A percentile compares a stretch with the other conserved stretches of the same genome.
Conservation (phyloP, 2,113 vertebrate species). For the Chlamydotis undulata region DNA sequence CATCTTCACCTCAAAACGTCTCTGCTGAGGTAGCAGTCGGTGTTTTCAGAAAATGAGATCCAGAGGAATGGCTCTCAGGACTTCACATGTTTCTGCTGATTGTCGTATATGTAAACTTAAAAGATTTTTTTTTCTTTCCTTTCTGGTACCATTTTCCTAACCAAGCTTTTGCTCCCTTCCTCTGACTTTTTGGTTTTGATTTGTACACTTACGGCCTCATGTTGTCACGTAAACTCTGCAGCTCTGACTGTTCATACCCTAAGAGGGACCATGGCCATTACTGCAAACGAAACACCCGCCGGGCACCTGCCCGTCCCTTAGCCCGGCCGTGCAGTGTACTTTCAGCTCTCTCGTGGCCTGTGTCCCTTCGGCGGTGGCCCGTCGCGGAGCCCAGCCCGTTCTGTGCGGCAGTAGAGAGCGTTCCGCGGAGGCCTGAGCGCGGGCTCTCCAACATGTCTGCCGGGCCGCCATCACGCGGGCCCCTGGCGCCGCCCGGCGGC, state of each 20-base stretch:
- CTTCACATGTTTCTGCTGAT: neutral
- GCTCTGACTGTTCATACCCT: neutral
- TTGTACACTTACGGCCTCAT: neutral
- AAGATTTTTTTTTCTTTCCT: neutral
- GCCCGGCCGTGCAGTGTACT: fast-evolving
- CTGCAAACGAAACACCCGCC: fast-evolving
- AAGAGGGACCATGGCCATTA: neutral
- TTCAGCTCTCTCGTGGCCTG: neutral
- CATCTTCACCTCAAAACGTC: neutral
- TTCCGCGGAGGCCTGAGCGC: neutral
- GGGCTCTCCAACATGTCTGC: neutral
- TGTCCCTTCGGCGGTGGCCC: neutral
- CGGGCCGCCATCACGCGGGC: neutral
- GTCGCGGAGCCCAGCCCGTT: neutral
- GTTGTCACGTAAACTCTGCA: neutral
- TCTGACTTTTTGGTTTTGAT: neutral
- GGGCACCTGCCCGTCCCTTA: neutral
- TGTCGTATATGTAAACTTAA: neutral
- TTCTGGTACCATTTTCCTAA: neutral
- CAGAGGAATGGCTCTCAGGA: neutral
- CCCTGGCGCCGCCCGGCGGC: slow-evolving; percentile 17
- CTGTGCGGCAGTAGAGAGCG: neutral
- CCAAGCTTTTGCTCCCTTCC: neutral
- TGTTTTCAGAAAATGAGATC: neutral
- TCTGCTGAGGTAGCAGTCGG: neutral